Evolutionary conservation across 64 coral and sea anemone species (phyloP), one percentile per base, ranked within the genome.

Genomic region (Montipora foliosa): DNA sequence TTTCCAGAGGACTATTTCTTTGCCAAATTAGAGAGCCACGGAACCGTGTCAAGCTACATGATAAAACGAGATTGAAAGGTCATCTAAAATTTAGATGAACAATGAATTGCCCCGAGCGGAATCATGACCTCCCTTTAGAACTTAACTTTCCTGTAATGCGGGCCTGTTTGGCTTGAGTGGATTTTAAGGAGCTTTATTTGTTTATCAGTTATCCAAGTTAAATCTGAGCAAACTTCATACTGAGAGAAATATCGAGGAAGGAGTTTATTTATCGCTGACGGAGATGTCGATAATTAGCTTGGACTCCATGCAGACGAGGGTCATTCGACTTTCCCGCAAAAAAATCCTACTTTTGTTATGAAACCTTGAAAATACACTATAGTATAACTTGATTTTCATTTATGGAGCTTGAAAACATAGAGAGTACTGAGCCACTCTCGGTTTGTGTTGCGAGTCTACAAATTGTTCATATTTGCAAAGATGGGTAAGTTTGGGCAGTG

Each of bases 51-150:
- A 46, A 13, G 47, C 37, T 17, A 50, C 45, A 8, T 13, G 47
- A 84, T 64, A 2, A 50, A 22, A 20, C 37, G 66, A 49, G 67
- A 86, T 8, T 19, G 44, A 20, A 24, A 86, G 64, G 66, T 86
- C 64, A 72, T 86, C 44, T 72, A 37, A 20, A 72, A n/a, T 49
- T 69, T 49, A 78, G 82, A 86, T 72, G 71, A 86, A 86, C 82
- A 86, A 86, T 72, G 4, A 71, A 86, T 50, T 45, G 82, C 82
- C 82, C 47, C 44, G 45, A 86, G 82, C 76, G 47, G 17, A 66
- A 49, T 48, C 22, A 0, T 17, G 5, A 46, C 25, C 13, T 11
- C 37, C 3, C 74, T 76, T 9, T 20, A 4, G 4, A 15, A 7
- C 61, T 12, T 64, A 14, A 64, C 61, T 68, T 68, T 68, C 68